Conservation (phyloP, 2,888 invertebrate genomes). For the Amphimallon solstitiale region DNA sequence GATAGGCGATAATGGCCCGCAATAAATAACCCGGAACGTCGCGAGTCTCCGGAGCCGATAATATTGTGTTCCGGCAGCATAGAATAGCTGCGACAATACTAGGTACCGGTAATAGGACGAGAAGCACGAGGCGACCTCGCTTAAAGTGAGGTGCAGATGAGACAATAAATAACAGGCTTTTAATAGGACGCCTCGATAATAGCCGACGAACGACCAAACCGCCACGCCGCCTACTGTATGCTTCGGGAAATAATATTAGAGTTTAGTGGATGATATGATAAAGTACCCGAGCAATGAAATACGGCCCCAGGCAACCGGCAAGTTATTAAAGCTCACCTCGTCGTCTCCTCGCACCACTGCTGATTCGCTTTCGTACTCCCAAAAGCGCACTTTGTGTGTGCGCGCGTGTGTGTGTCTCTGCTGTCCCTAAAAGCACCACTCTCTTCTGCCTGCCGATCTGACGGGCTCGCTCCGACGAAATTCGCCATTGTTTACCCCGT, state of each 20-base stretch:
- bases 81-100: too few species aligned
- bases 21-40: slow-evolving; percentile 12
- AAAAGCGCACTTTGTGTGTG: not conserved
- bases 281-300: slow-evolving; percentile 38
- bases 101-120: too few species aligned
- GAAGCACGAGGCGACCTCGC: slow-evolving; percentile 2
- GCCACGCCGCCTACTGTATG: slow-evolving; percentile 27
- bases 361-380: not conserved
- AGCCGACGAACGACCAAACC: slow-evolving; percentile 43
- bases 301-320: slow-evolving; percentile 33
- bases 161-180: slow-evolving; percentile 39
- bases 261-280: slow-evolving; percentile 39
- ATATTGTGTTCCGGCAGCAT: not conserved
- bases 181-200: slow-evolving; percentile 38
- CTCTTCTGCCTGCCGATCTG: not conserved
- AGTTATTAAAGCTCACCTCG: slow-evolving; percentile 40
- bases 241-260: slow-evolving; percentile 25
- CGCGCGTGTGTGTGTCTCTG: not conserved
- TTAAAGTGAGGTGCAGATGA: slow-evolving; percentile 38
- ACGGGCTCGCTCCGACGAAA: not conserved
- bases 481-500: slow-evolving; percentile 25
- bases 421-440: not conserved
- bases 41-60: slow-evolving; percentile 9
- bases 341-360: not conserved
- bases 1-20: slow-evolving; percentile 16